Evolutionary conservation across 2,797 vertebrate genomes (phyloP), one percentile per base, ranked within the genome.

Genomic region (Leptodactylus fallax): DNA sequence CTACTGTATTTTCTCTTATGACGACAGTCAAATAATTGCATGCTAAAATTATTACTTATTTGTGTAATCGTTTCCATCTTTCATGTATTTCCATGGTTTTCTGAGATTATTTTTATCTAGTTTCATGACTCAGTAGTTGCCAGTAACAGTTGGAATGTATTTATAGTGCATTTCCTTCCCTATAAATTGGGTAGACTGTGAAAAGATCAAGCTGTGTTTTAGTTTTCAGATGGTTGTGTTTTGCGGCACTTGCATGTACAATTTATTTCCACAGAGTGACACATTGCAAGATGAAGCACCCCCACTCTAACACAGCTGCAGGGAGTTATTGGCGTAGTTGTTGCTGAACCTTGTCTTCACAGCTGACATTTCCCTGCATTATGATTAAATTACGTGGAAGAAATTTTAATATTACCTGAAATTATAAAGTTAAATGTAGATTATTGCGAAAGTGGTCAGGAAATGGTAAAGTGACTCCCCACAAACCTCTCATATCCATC

Each of bases 121-220:
- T 82, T 89, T 71, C 63, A 86, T 89, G 88, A 86, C 61, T 86
- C 79, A 86, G 53, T 86, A 71, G 58, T 60, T 77, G 88, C 56
- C 84, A 78, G 47, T 80, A 88, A 79, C 83, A 76, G 36, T 88
- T 85, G 82, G 74, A 71, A 81, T 69, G 53, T 87, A 87, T 87
- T 87, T 87, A 78, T 87, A 83, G 87, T 79, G 45, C 81, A 79
- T 88, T 84, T 78, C 82, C 61, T 89, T 89, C 79, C 67, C 61
- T 63, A 78, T 86, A 86, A 89, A 85, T 89, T 89, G 77, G 16
- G 49, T 78, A 82, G 69, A 56, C 83, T 89, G 84, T 67, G 83
- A 82, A 83, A 78, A 78, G 72, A 89, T 89, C 84, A 89, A 82
- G 67, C 87, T 80, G 87, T 47, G 82, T 79, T 88, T 88, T 88